These are phyloP conservation scores for Venustoraphidia nigricollis DNA, from an alignment of 2,888 invertebrate species.

Conservation along the genomic window DNA sequence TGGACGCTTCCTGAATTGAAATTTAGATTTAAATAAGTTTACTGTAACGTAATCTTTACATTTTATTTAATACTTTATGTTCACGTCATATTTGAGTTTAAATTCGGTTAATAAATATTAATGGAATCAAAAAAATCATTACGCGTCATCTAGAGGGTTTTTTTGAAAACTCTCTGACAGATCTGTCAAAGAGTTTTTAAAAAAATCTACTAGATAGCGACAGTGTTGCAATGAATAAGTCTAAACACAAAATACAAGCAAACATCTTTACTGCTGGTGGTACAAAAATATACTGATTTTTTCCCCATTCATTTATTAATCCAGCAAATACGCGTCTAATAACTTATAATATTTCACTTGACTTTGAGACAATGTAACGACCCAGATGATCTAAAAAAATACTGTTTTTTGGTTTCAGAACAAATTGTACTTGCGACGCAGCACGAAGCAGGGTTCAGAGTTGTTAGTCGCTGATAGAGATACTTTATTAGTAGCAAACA, in stretches of 20 bases:
- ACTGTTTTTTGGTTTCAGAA: conserved; percentile 36
- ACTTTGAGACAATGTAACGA: background rate
- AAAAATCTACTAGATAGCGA: too few relatives aligned
- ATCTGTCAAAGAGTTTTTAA: too few relatives aligned
- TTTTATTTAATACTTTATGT: background rate
- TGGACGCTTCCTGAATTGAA: background rate
- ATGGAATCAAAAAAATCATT: background rate
- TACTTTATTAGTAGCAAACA: conserved; percentile 32
- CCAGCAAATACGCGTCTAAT: too few relatives aligned
- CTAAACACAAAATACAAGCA: too few relatives aligned
- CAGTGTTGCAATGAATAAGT: too few relatives aligned
- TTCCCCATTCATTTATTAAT: too few relatives aligned
- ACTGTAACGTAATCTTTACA: conserved; percentile 2
- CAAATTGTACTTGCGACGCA: conserved; percentile 62
- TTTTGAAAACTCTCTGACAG: too few relatives aligned
- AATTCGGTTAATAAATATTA: background rate
- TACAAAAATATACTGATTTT: too few relatives aligned
- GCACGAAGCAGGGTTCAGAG: conserved; percentile 32
- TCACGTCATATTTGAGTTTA: background rate
- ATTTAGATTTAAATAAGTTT: conserved; percentile 5
- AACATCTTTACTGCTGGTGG: too few relatives aligned
- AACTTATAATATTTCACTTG: background rate
- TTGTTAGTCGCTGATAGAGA: conserved; percentile 38
- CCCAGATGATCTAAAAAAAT: conserved; percentile 7
- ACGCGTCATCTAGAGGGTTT: background rate